A percentile compares a stretch with the other conserved stretches of the same genome.
These are phyloP conservation scores for Rhabditophanes sp. DNA, from an alignment of 2,888 invertebrate genomes.

Conservation along the genomic window DNA sequence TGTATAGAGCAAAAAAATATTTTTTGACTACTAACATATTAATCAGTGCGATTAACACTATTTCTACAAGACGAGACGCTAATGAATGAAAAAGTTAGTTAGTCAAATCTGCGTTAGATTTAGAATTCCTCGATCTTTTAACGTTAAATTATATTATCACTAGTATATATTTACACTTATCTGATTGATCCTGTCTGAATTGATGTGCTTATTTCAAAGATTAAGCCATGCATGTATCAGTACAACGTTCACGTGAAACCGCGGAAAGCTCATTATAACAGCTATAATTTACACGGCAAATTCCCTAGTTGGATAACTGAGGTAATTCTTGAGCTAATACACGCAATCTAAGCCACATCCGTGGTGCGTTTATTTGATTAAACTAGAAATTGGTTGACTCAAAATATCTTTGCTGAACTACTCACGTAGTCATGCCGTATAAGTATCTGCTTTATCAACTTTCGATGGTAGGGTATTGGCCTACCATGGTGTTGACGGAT, in stretches of 20 bases:
- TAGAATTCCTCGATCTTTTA: too few relatives aligned
- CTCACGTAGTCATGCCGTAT: constrained; percentile 54
- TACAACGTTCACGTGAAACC: constrained; percentile 47
- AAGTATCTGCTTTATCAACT: constrained; percentile 59
- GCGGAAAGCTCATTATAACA: constrained; percentile 47
- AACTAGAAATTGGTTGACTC: constrained; percentile 46
- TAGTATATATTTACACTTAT: too few relatives aligned
- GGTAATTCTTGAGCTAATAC: constrained; percentile 58
- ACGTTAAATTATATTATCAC: too few relatives aligned
- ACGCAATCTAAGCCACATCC: constrained; percentile 48
- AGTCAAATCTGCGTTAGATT: too few relatives aligned
- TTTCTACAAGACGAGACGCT: too few relatives aligned
- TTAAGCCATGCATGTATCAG: constrained; percentile 58
- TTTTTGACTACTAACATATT: too few relatives aligned
- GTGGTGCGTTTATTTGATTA: constrained; percentile 52
- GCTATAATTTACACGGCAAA: constrained; percentile 43
- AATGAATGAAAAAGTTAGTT: too few relatives aligned
- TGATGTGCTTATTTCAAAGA: constrained; percentile 57
- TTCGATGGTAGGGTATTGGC: constrained; percentile 48
- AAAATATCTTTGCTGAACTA: constrained; percentile 45
- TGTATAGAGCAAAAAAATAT: too few relatives aligned
- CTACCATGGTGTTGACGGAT: constrained; percentile 38
- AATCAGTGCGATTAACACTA: too few relatives aligned
- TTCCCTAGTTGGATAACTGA: constrained; percentile 52
- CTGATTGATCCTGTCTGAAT: constrained; percentile 54